Evolutionary conservation across 2,113 vertebrate species (phyloP).

Genomic region (Scortum barcoo): DNA sequence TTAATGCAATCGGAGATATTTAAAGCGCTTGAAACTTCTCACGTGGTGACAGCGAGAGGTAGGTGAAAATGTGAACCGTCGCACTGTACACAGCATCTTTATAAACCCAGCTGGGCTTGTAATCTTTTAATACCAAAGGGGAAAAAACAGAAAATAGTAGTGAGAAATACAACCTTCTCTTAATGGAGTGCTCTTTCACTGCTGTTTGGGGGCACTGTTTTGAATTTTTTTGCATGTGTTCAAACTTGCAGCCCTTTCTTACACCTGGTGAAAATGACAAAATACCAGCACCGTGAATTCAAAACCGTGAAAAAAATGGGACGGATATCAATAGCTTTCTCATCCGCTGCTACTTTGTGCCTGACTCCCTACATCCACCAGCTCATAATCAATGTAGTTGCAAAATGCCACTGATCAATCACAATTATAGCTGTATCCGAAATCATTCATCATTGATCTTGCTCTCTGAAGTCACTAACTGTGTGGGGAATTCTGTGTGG

Average conservation of each 20-base stretch:
- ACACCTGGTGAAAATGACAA: neutral
- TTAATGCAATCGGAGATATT: neutral
- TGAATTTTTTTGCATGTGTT: neutral
- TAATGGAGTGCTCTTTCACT: neutral
- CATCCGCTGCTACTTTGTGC: neutral
- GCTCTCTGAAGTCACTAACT: neutral
- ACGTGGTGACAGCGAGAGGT: neutral
- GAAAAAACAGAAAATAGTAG: neutral
- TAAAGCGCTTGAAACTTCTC: neutral
- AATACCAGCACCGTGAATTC: neutral
- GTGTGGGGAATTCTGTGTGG: neutral
- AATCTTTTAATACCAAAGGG: neutral
- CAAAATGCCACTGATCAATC: neutral
- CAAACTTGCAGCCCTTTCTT: neutral
- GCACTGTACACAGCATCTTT: neutral
- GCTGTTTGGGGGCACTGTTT: neutral
- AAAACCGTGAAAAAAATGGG: neutral
- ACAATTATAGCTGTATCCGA: neutral
- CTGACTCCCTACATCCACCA: neutral
- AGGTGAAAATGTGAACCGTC: neutral
- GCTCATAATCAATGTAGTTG: neutral
- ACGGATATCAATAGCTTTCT: neutral
- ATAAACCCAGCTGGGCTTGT: slow-evolving; percentile 6
- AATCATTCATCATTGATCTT: neutral
- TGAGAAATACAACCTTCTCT: neutral